Base-by-base conservation (phyloP, 2,113 vertebrate genomes). In the Antechinus stuartii region DNA sequence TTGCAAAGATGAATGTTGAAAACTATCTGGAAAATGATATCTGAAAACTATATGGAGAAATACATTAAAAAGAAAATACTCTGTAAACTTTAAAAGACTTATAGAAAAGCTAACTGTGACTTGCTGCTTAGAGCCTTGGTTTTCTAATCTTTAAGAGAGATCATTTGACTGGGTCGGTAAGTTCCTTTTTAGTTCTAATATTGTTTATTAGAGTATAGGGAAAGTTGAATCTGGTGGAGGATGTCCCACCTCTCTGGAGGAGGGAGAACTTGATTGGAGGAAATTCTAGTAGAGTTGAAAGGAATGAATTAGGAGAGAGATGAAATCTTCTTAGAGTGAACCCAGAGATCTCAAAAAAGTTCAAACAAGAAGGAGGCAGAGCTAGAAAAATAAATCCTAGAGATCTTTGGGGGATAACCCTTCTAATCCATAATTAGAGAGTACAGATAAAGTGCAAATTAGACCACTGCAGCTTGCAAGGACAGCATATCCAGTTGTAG, bases 381-480 rank as follows among this genome's bases (percentile, higher is more conserved):
- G 2, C 50, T 95, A 47, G 30, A 95, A 96, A 97, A 96, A 92
- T 61, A 94, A 92, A 96, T 53, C 54, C 54, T 14, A 35, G 94
- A 96, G 97, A 97, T 96, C 54, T 95, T 76, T 54, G 90, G 92
- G 91, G 95, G 96, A 96, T 97, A 96, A 94, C 26, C 91, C 57
- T 57, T 22, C 16, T 95, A 61, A 91, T 25, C 54, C 91, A 47
- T 97, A 96, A 97, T 97, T 97, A 97, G 89, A 52, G 42, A 95
- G 27, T 90, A 54, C 89, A 97, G 95, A 97, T 97, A 95, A 97
- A 95, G 2, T 56, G 84, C 90, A n/a, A 93, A 96, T 97, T 95
- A 92, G 96, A 95, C 92, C 89, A 89, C 47, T 95, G 4, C 7
- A 23, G 91, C 27, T 35, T 96, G 97, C 97, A 96, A 97, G 68